phyloP scores from a whole-genome alignment of 2,797 vertebrate genomes.

The Triplophysa yarkandensis region DNA sequence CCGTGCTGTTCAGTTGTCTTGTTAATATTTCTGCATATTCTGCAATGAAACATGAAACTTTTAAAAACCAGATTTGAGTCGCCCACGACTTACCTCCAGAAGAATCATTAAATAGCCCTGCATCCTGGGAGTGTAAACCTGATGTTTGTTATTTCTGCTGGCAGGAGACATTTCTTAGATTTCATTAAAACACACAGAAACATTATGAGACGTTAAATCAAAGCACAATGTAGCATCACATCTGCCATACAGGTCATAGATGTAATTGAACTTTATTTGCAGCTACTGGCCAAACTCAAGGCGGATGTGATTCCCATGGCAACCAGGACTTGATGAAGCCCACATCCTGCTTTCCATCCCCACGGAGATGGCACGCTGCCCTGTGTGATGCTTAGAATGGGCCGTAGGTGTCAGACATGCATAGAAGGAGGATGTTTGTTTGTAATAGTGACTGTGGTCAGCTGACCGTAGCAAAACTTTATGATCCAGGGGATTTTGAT shows the following conservation, averaged over 20 bases:
- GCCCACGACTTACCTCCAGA: no score
- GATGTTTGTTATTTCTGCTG: conserved; percentile 10
- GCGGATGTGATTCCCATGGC: conserved; percentile 61
- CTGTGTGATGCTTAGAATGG: conserved; percentile 25
- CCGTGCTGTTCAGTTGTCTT: no score
- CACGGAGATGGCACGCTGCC: conserved; percentile 45
- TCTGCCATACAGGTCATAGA: conserved; percentile 56
- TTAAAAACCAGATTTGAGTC: not conserved
- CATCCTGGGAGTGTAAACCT: not conserved
- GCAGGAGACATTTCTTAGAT: conserved; percentile 1
- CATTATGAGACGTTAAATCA: conserved; percentile 58
- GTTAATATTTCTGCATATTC: not conserved
- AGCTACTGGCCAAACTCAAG: conserved; percentile 48
- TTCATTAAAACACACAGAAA: conserved; percentile 8
- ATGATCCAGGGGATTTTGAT: not conserved
- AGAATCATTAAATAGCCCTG: no score
- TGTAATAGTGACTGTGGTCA: not conserved
- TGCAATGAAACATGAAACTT: not conserved
- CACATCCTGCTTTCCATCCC: conserved; percentile 46
- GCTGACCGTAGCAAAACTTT: not conserved
- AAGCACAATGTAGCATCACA: conserved; percentile 39
- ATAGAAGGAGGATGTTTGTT: not conserved
- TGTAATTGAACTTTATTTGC: conserved; percentile 60
- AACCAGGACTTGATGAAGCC: conserved; percentile 58
- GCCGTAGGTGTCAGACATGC: conserved; percentile 18